Base-by-base conservation (phyloP, 2,888 invertebrate species). In the Petrophora chlorosata region DNA sequence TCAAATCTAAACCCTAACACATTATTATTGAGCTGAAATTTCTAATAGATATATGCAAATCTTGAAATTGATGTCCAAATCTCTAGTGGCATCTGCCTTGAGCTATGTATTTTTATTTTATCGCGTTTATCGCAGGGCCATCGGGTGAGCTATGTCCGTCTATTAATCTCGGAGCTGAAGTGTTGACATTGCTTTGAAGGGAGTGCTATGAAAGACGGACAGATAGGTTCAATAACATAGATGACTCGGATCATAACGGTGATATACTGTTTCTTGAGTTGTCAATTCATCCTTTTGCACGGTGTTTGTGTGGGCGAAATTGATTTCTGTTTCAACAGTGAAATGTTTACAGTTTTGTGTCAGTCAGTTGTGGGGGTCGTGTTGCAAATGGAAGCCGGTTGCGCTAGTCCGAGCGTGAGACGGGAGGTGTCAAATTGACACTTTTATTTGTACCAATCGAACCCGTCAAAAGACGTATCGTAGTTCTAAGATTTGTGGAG, bases 41-140 rank as follows among this genome's bases (percentile, higher is more conserved):
- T 67, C 39, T 44, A 54, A 67, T 53, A 40, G 34, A 36, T 22
- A 2, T 9, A 8, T 45, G 32, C 51, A 63, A 73, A 75, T 79
- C 72, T 78, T 77, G 59, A 84, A 85, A 81, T 79, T 78, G 76
- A 79, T 83, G 82, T 80, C 84, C 82, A 84, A 85, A 85, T 85
- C 85, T 82, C 73, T 65, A 71, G 67, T 73, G 76, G 79, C 79
- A 79, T 82, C 79, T 81, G 82, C 77, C 76, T 79, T 77, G 77
- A 77, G 73, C 69, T 53, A 73, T 78, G 75, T 80, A 84, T 84
- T 82, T 83, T 84, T 83, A 79, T 76, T 74, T 76, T 73, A 76
- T 76, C 76, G 55, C 66, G 68, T 70, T 68, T 69, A 79, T 70
- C 63, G 66, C 71, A 70, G 71, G 73, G 75, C 69, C 75, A 73